phyloP scores from a whole-genome alignment of 2,888 invertebrate genomes.

The Heliconius ismenius region DNA sequence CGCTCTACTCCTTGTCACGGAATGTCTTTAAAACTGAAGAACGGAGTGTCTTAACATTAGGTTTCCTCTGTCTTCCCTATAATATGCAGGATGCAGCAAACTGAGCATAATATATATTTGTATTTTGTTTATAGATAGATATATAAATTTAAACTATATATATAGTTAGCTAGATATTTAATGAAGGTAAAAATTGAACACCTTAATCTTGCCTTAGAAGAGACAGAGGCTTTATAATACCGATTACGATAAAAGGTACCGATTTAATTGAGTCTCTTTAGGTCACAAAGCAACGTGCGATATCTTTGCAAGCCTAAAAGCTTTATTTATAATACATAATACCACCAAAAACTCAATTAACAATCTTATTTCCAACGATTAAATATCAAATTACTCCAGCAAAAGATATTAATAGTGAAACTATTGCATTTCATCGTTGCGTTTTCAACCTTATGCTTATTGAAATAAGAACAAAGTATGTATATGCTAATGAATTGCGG shows the following conservation, averaged over 20 bases:
- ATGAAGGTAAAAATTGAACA: constrained; percentile 51
- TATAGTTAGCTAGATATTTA: constrained; percentile 23
- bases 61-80: no score
- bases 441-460: constrained; percentile 45
- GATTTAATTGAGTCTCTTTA: constrained; percentile 59
- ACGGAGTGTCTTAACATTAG: no score
- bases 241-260: constrained; percentile 56
- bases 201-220: constrained; percentile 46
- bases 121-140: background rate
- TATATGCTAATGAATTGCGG: constrained; percentile 55
- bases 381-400: constrained; percentile 38
- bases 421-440: constrained; percentile 21
- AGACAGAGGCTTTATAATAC: constrained; percentile 49
- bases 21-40: no score
- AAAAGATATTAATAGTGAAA: constrained; percentile 35
- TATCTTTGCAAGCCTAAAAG: constrained; percentile 54
- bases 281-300: constrained; percentile 53
- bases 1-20: background rate
- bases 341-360: constrained; percentile 11
- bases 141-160: background rate
- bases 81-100: no score
- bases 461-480: constrained; percentile 42
- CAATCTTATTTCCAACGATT: constrained; percentile 12
- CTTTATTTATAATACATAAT: constrained; percentile 50
- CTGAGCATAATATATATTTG: no score